Conservation (phyloP, 2,888 invertebrate genomes). For the Chrysodeixis includens region DNA sequence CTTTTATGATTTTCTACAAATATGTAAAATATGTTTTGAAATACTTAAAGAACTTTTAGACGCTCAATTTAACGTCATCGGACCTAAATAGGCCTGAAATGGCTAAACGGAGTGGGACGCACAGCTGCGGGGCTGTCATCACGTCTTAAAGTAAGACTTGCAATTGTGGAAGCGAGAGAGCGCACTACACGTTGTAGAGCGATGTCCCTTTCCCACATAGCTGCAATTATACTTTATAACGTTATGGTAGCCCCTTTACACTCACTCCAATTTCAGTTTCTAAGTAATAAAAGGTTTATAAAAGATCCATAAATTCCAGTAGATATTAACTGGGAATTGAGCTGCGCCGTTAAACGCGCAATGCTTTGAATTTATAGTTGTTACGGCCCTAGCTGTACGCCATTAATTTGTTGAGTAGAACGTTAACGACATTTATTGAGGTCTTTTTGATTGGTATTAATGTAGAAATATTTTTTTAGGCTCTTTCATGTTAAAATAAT, state of each 20-base stretch:
- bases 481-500: too few species aligned
- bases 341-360: not conserved
- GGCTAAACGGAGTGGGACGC: not conserved
- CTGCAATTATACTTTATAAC: too few species aligned
- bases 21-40: conserved; percentile 18
- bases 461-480: too few species aligned
- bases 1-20: conserved; percentile 14
- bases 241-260: not conserved
- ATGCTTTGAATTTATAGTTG: conserved; percentile 5
- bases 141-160: too few species aligned
- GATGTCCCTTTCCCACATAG: too few species aligned
- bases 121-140: not conserved
- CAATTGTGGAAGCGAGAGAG: too few species aligned
- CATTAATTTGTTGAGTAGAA: conserved; percentile 1
- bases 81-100: conserved; percentile 6
- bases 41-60: conserved; percentile 17
- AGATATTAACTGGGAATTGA: conserved; percentile 5
- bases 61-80: conserved; percentile 41
- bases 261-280: conserved; percentile 9
- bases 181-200: too few species aligned
- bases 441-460: not conserved
- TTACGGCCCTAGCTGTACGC: not conserved
- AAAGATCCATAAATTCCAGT: not conserved
- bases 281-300: conserved; percentile 7
- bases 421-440: not conserved